Percentiles rank a stretch among this genome's conserved stretches.
Evolutionary conservation across 2,113 vertebrate genomes (phyloP).

Genomic region (Dissostichus mawsoni): DNA sequence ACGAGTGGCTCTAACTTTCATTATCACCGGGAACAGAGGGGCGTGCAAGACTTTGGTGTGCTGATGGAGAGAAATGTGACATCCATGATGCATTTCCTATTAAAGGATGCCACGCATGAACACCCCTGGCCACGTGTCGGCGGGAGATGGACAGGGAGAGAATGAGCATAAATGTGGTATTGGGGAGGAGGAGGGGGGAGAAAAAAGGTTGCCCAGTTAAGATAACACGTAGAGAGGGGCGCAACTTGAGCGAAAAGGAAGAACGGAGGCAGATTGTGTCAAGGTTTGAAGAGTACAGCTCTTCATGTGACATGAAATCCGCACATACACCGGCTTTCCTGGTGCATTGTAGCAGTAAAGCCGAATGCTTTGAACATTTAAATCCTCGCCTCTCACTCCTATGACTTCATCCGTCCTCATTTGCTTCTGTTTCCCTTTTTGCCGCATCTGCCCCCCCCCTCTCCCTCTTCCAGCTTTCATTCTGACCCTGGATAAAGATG

Average conservation of each 20-base stretch:
- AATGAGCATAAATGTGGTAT: conserved; percentile 70
- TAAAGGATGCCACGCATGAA: conserved; percentile 75
- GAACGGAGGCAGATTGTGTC: conserved; percentile 32
- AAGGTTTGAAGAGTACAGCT: conserved; percentile 45
- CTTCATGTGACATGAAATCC: conserved; percentile 65
- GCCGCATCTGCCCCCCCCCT: conserved; percentile 42
- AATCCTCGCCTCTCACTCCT: conserved; percentile 67
- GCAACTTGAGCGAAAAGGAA: conserved; percentile 30
- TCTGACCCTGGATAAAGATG: conserved; percentile 72
- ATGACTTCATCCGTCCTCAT: conserved; percentile 65
- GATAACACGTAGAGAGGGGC: not conserved
- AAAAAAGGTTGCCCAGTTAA: conserved; percentile 39
- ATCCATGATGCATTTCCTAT: conserved; percentile 84
- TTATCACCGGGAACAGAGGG: conserved; percentile 74
- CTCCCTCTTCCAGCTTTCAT: conserved; percentile 40
- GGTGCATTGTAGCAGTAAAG: conserved; percentile 61
- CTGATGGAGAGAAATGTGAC: conserved; percentile 81
- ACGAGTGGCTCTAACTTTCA: conserved; percentile 73
- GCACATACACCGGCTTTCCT: conserved; percentile 62
- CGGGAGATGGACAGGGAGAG: conserved; percentile 72
- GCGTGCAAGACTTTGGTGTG: conserved; percentile 73
- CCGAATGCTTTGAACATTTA: conserved; percentile 74
- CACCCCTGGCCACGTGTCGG: conserved; percentile 78
- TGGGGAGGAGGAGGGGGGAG: conserved; percentile 1
- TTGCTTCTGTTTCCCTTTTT: conserved; percentile 53